Base-by-base conservation (phyloP, 2,113 vertebrate genomes). In the Mesembrinibis cayennensis region DNA sequence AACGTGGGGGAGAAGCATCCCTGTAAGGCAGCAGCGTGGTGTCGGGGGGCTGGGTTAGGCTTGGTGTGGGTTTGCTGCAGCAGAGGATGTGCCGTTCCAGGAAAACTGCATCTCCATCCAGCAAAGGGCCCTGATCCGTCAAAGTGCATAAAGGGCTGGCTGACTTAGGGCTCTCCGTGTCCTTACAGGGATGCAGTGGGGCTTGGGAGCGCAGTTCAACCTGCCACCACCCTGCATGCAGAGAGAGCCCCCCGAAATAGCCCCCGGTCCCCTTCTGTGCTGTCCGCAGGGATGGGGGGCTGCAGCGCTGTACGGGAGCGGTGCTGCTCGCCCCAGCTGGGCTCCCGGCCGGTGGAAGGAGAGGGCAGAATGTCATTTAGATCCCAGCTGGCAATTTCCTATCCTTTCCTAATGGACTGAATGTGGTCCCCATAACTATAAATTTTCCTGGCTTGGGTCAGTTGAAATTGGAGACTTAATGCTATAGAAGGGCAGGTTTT, bases 111-210 rank as follows among this genome's bases (percentile, higher is more conserved):
- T 20, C 70, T 47, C 16, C 5, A 3, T 11, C 66, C 49, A 6
- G 1, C 5, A 1, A 50, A 38, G 26, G 55, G 45, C 67, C 44
- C 44, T 5, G 29, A 18, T 52, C 56, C 78, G 7, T 40, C 42
- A 1, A 5, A 20, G 25, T 1, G 14, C 3, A 0, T 4, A 0
- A 66, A 12, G 34, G 16, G 1, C 4, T 6, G 26, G 32, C 32
- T 40, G 34, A 5, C 34, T 53, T 36, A 6, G 76, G 66, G 56
- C 42, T 86, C 38, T 40, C 40, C 25, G 3, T 70, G 34, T 22
- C 45, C 50, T 42, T 18, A 15, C 18, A 11, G 86, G n/a, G 65
- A 3, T n/a, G 19, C 50, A 8, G 23, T 14, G 40, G 47, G 42
- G 20, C 29, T 32, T 8, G 12, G 59, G 36, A 16, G 1, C 32